A percentile compares a stretch with the other conserved stretches of the same genome.
Conservation (phyloP, 92 coral and sea anemone species). For the Desmophyllum pertusum region DNA sequence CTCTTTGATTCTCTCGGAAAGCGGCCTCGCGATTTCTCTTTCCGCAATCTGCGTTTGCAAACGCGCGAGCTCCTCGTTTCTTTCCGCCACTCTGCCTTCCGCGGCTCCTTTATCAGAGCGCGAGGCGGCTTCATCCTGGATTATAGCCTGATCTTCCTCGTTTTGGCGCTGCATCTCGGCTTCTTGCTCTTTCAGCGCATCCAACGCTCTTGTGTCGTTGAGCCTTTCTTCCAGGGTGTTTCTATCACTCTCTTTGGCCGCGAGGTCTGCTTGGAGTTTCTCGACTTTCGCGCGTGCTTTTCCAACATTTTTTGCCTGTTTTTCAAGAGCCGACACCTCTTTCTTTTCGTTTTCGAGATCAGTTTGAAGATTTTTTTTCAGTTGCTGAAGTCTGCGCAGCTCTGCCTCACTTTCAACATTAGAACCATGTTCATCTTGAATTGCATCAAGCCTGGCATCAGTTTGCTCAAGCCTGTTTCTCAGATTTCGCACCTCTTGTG, state of each 20-base stretch:
- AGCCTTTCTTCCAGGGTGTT: conserved; percentile 3
- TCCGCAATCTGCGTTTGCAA: no score
- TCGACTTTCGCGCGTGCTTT: not conserved
- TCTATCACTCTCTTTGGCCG: no score
- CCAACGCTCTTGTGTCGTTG: not conserved
- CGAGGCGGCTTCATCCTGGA: not conserved
- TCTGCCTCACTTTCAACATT: not conserved
- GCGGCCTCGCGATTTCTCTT: no score
- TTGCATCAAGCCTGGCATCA: not conserved
- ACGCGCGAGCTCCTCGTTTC: no score
- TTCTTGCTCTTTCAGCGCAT: not conserved
- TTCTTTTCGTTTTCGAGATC: not conserved
- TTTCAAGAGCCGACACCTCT: conserved; percentile 10
- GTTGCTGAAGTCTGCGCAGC: not conserved
- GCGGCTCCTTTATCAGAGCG: no score
- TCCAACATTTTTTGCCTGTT: not conserved
- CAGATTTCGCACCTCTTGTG: not conserved
- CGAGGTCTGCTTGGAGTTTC: not conserved
- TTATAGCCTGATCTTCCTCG: not conserved
- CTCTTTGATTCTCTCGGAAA: no score
- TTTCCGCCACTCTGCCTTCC: no score
- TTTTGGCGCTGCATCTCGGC: not conserved
- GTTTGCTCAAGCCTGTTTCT: not conserved
- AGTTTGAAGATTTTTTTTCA: not conserved
- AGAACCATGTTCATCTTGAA: not conserved